Base-by-base conservation (phyloP, 2,888 invertebrate genomes). In the Drosophila kambysellisi region DNA sequence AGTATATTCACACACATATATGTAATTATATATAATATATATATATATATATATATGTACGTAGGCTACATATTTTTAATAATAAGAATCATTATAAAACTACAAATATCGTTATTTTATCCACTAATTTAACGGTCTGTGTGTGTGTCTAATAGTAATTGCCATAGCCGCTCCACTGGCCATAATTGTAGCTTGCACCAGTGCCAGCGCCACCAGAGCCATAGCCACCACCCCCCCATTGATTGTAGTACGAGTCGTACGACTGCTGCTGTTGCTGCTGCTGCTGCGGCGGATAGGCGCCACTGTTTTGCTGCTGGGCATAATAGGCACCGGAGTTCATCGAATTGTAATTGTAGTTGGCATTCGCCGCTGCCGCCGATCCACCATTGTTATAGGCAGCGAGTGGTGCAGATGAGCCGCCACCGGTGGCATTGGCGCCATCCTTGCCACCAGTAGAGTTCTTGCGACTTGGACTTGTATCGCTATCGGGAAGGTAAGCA, bases 221-320 rank as follows among this genome's bases (percentile, higher is more conserved):
- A 1, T 94, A 93, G 68, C 95, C 56, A n/a, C 53, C 53, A 41
- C 46, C 94, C 29, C 94, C 94, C 95, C 95, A 95, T 81, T 94
- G 95, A 88, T 94, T 95, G 82, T 95, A 95, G 81, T 95, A 95
- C 71, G 94, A 94, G 64, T 94, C 94, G 83, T 95, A 95, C n/a
- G 91, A 86, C 58, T 86, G 86, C 67, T 91, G 86, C 43, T 66
- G 81, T 67, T 66, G 75, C 17, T 82, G 88, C n/a, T 82, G 68
- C 33, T 79, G 81, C 35, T 76, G 69, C 4, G 79, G 51, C 37
- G 86, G 88, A 78, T 92, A 92, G 25, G 89, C 77, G 2, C 89
- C 82, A 25, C 77, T 52, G 46, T 72, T 82, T 59, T 88, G 91
- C 59, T 88, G 91, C 73, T 92, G 92, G 3, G 83, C 88, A 57